Evolutionary conservation across 1,140 invertebrate species (phyloP), one percentile per base, ranked within the genome.

Genomic region (Drosophila sechellia): DNA sequence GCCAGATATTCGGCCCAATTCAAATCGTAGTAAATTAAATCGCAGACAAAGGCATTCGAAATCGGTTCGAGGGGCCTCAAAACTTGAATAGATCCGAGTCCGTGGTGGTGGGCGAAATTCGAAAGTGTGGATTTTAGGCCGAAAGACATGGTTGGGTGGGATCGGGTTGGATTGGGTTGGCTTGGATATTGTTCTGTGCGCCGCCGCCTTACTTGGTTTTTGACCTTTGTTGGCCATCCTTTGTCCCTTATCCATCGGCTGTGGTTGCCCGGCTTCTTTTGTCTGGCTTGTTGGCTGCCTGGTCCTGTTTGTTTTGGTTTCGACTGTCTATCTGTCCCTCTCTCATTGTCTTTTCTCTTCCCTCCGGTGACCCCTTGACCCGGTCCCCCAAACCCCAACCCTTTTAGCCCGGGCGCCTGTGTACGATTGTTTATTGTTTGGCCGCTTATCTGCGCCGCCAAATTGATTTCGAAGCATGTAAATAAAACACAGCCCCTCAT

Each of bases 391-490:
- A 8, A 31, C 6, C 45, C 12, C 12, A 12, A 1, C 13, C 27
- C 17, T 22, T 25, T 2, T 11, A 43, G 15, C 42, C 22, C 22
- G 31, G 0, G 27, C 8, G 31, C 31, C 8, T 3, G 31, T 10
- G 31, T 48, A 13, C 22, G 2, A 68, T 68, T 64, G 64, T 81
- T 77, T 80, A 69, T 56, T 60, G 58, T 75, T 53, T 56, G 57
- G 60, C 40, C 59, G 65, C 81, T 85, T 84, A 85, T 78, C 74
- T 77, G 63, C 25, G 64, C 46, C 68, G 43, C 45, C 55, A 81
- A 85, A 87, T 85, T 85, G 83, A 87, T 87, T 87, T 71, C 57
- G 2, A 68, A 68, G 61, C 78, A 81, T 73, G 71, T 77, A 69
- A 77, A 77, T 77, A 59, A 58, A 77, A 37, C 17, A 45, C 57